Evolutionary conservation across 2,888 invertebrate species (phyloP), one percentile per base, ranked within the genome.

Genomic region (Pyrrhia umbra): DNA sequence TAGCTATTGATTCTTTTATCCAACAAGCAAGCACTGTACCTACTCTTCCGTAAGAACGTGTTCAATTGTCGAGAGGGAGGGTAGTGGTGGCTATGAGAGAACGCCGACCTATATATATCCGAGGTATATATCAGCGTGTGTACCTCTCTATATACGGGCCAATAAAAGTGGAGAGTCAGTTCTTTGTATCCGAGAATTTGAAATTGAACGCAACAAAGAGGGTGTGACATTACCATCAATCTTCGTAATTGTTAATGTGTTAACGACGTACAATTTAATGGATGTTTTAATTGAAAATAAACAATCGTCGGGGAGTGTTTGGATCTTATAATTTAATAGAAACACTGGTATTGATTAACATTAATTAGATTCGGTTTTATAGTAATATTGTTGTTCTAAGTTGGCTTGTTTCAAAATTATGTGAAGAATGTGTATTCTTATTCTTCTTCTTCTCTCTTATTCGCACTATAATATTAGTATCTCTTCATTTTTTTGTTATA

Each of bases 191-290:
- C 77, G 66, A 69, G 79, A 82, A 82, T 85, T 81, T 77, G 73
- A 81, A 83, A 80, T 65, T 75, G 77, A 63, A 71, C 75, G 71
- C 73, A 73, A 80, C 79, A 73, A 71, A 74, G 66, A 74, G 76
- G 82, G 79, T 77, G 77, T 76, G 79, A 77, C 56, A 58, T 54
- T 75, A 82, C 75, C 82, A 88, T 88, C 86, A 85, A 86, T 88
- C 86, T 86, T 88, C 86, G 85, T 30, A 30, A 13, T 30, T 30
- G 30, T 88, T 88, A 83, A 80, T 75, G 79, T 75, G 79, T 66
- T 73, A 75, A 79, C 72, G 77, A 80, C 79, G 79, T 77, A 79
- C 78, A 80, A 73, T 62, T 72, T 72, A 70, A 73, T 78, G 47
- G 67, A 55, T 52, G 55, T 51, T 57, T 64, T 62, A 72, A 67